Evolutionary conservation across 2,797 vertebrate genomes (phyloP), one percentile per base, ranked within the genome.

Genomic region (Nyctibius grandis): DNA sequence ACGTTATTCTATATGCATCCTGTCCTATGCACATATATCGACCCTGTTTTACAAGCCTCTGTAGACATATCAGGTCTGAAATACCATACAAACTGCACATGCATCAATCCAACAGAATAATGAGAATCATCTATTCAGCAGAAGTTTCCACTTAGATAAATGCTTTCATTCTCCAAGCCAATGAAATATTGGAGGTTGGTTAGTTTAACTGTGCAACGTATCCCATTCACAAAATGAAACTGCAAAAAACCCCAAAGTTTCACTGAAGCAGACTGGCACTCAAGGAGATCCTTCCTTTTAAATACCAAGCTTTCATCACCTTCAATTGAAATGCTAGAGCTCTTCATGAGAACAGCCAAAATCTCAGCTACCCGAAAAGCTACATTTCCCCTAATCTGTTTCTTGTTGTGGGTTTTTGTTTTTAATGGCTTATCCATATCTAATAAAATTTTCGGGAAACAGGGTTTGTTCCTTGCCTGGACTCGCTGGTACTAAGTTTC

Each of bases 61-160:
- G 29, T 36, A 92, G 69, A 65, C 85, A 4, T 4, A 57, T 67
- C 28, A 57, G 48, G 33, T 76, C 51, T 77, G 67, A 91, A 88
- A 79, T 18, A 59, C 31, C 54, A 63, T 36, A 60, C 25, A 82
- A 90, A 74, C 51, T 88, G 74, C 74, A 85, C 20, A 61, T 51
- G 21, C 47, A 82, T 51, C 40, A 70, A 63, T 67, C 77, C 77
- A 67, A 26, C 0, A 79, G 56, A 95, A 79, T 68, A 88, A 72
- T 10, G 13, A 88, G n/a, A 91, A 77, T 50, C 67, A 94, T 70
- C 67, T 88, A 92, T 70, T 91, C 77, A 79, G 67, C 44, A 90
- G n/a, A 91, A 89, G 70, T 88, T 96, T 90, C 94, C 67, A 86
- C 59, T 91, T 63, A 82, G 54, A 93, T 79, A 94, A 92, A 91